phyloP scores from a whole-genome alignment of 2,113 vertebrate species.

The Pomatostomus ruficeps region DNA sequence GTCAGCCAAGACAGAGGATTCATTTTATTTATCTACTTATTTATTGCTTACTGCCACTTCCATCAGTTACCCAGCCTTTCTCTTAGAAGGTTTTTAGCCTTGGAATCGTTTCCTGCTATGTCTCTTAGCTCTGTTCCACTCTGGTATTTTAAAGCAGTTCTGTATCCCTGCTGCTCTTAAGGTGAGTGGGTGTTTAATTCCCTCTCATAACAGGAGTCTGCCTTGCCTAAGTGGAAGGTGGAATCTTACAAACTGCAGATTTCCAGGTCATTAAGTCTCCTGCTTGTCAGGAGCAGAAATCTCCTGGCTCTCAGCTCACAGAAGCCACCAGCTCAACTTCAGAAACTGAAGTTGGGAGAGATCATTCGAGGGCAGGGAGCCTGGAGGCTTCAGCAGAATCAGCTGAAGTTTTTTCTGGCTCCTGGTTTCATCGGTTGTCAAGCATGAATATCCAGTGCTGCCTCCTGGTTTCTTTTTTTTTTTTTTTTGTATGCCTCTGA shows the following conservation, averaged over 20 bases:
- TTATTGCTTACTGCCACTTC: not conserved
- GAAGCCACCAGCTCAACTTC: not conserved
- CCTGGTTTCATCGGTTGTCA: constrained; percentile 8
- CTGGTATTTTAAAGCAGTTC: not conserved
- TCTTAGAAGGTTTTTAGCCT: not conserved
- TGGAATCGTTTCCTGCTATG: not conserved
- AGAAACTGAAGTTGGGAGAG: not conserved
- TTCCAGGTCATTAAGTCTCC: not conserved
- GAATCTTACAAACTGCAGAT: not conserved
- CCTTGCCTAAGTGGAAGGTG: not conserved
- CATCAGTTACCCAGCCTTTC: not conserved
- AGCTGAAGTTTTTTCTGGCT: constrained; percentile 31
- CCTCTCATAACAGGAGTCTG: not conserved
- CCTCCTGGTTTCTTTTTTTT: not conserved
- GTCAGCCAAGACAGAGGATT: not conserved
- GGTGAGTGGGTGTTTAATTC: constrained; percentile 31
- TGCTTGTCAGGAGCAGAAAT: not conserved
- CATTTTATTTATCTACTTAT: not conserved
- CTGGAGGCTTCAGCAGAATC: not conserved
- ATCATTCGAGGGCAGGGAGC: not conserved
- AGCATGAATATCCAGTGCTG: not conserved
- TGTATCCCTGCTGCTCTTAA: not conserved
- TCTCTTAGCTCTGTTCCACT: not conserved
- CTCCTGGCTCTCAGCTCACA: not conserved
- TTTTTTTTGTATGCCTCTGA: not conserved